Evolutionary conservation across 2,888 invertebrate genomes (phyloP), one percentile per base, ranked within the genome.

Genomic region (Eudasyphora cyanicolor): DNA sequence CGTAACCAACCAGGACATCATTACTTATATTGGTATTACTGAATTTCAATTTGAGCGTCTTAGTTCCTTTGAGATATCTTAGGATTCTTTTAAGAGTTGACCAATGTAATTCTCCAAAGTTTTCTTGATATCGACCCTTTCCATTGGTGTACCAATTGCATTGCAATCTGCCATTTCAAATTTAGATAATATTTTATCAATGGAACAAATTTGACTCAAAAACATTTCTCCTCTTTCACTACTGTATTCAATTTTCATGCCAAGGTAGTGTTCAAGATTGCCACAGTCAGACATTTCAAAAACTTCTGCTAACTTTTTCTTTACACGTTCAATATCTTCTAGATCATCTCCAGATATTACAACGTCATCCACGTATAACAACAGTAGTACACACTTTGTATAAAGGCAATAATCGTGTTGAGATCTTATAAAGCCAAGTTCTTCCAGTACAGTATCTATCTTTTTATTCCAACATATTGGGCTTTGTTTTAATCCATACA

Each of bases 81-180:
- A 57, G 10, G 10, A 57, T 57, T 24, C 57, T 57, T 27, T 57
- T 24, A 2, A 57, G 24, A 3, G 57, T 27, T 54, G 14, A 64
- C 85, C 85, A 87, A 67, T 87, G 86, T 1, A 81, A 38, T 17
- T 82, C 64, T 14, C 75, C 79, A 27, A 76, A 82, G 49, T 83
- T 82, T 14, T 79, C 51, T 27, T 85, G 85, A 24, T 82, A 86
- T 45, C 84, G 69, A 73, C 87, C 86, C n/a, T 45, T 12, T 45
- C 45, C 14, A 45, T 45, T 45, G 45, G 45, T 35, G 35, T 74
- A 10, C 77, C 76, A n/a, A 69, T 62, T 29, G n/a, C n/a, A n/a
- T n/a, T n/a, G n/a, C n/a, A n/a, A n/a, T n/a, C n/a, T n/a, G n/a
- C n/a, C n/a, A n/a, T n/a, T n/a, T n/a, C n/a, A n/a, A n/a, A n/a